Evolutionary conservation across 2,797 vertebrate species (phyloP).

Genomic region (Gobio occitaniae): DNA sequence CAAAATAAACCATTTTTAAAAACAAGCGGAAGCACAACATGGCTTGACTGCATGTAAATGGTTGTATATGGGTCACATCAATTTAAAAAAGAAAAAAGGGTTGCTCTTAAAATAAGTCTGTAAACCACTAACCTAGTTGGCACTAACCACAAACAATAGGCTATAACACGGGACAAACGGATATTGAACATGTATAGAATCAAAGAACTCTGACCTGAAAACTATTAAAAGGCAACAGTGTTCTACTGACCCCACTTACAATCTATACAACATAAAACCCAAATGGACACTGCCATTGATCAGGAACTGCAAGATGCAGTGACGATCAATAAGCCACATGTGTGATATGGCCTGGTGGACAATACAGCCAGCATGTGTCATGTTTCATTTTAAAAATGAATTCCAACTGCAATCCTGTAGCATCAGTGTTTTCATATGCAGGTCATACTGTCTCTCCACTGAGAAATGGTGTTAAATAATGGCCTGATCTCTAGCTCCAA

Average conservation of each 20-base stretch:
- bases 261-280: slow-evolving; percentile 23
- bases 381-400: neutral
- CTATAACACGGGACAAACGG: neutral
- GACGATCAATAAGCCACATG: slow-evolving; percentile 19
- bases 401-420: neutral
- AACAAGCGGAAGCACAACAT: neutral
- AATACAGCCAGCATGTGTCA: neutral
- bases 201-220: slow-evolving; percentile 13
- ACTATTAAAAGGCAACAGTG: neutral
- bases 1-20: too few species aligned
- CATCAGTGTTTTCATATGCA: neutral
- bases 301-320: slow-evolving; percentile 9
- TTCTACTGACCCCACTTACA: slow-evolving; percentile 2
- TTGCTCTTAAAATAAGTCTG: neutral
- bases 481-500: neutral
- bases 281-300: slow-evolving; percentile 3
- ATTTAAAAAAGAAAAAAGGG: neutral
- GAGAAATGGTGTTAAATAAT: neutral
- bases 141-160: neutral
- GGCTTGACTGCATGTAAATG: neutral
- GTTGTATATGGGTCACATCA: neutral
- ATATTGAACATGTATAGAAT: neutral
- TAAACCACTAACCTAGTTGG: neutral
- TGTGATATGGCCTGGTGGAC: slow-evolving; percentile 3
- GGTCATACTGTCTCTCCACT: neutral